Evolutionary conservation across 2,797 vertebrate species (phyloP), one percentile per base, ranked within the genome.

Genomic region (Sebastolobus alascanus): DNA sequence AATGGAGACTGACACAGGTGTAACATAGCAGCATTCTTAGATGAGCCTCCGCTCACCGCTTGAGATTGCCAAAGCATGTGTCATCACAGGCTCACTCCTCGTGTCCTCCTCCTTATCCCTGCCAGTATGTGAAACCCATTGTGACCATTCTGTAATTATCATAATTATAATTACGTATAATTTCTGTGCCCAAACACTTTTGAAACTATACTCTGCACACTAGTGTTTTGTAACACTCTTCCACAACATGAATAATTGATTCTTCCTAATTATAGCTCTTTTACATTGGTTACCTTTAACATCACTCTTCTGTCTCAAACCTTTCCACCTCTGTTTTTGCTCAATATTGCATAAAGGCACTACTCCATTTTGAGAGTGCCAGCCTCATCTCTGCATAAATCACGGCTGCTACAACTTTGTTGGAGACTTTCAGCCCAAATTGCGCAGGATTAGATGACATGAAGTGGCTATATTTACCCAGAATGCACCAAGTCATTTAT

Each of bases 1-100:
- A 92, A 93, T 88, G 81, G 77, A 60, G 79, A 88, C 82, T 89
- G 90, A 91, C 90, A 89, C 75, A 73, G 78, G 87, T 90, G 83
- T 84, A 75, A 88, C 83, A 69, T 84, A 86, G 92, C 80, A 86
- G 68, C 74, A 80, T 33, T 84, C 50, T 63, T 66, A 77, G 69
- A 88, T 86, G 76, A 92, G 75, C 73, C 68, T 63, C 68, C 70
- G 38, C 80, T 92, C 82, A 31, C 69, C 74, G 40, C 43, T 65
- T 73, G 13, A 38, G 68, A 67, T 38, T 70, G 33, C 64, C 58
- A 73, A 77, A 82, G 68, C 46, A 73, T 71, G 54, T 79, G 73
- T 89, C 85, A 89, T 78, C 70, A 56, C 12, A 56, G 1, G 29
- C 61, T 67, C 46, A 46, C 66, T 61, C 22, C n/a, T 60, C 52